phyloP scores from a whole-genome alignment of 2,888 invertebrate species.

The Eurois occulta region DNA sequence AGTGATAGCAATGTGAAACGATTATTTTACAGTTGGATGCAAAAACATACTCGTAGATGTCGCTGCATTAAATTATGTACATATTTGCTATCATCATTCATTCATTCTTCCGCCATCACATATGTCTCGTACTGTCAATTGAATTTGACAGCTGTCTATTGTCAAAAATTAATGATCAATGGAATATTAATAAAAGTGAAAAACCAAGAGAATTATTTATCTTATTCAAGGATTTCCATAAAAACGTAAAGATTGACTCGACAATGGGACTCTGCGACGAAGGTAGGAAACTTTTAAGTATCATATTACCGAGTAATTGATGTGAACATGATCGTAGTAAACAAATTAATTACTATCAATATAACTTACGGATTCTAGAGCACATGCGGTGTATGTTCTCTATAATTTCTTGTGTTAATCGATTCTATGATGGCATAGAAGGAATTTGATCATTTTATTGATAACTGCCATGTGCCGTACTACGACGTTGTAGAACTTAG shows the following conservation, averaged over 20 bases:
- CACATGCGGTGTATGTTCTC: conserved; percentile 42
- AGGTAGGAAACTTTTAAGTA: conserved; percentile 77
- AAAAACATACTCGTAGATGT: conserved; percentile 61
- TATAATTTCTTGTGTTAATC: conserved; percentile 41
- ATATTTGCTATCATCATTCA: conserved; percentile 50
- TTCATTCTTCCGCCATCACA: conserved; percentile 64
- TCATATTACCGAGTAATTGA: conserved; percentile 43
- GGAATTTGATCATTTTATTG: conserved; percentile 12
- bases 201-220: conserved; percentile 25
- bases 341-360: conserved; percentile 82
- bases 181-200: conserved; percentile 29
- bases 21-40: neutral
- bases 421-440: conserved; percentile 14
- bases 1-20: conserved; percentile 8
- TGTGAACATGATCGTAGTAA: conserved; percentile 73
- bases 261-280: conserved; percentile 87
- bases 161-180: conserved; percentile 53
- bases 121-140: conserved; percentile 52
- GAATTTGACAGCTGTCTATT: conserved; percentile 69
- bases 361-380: conserved; percentile 49
- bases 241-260: conserved; percentile 54
- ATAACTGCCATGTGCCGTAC: conserved; percentile 23
- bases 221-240: conserved; percentile 23
- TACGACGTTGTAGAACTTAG: conserved; percentile 52
- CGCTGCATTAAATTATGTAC: conserved; percentile 43